Conservation (phyloP, 2,113 vertebrate species). For the Corydoras maculifer region DNA sequence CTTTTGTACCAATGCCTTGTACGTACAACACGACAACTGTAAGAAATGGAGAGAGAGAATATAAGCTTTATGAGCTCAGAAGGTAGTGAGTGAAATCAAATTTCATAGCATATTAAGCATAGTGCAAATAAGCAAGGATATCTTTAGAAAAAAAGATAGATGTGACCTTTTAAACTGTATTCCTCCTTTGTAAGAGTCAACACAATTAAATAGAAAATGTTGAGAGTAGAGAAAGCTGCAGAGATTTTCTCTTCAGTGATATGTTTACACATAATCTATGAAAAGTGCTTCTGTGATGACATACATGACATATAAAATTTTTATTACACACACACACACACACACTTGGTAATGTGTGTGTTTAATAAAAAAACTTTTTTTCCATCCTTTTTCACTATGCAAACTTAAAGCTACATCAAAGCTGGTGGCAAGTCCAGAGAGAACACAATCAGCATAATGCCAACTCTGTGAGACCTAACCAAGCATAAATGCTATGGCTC, state of each 20-base stretch:
- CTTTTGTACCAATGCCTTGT: slow-evolving; percentile 45
- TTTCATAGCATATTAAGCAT: slow-evolving; percentile 22
- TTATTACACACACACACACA: too few species aligned
- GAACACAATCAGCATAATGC: slow-evolving; percentile 39
- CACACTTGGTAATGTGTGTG: too few species aligned
- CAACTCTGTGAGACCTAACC: slow-evolving; percentile 23
- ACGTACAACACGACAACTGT: slow-evolving; percentile 46
- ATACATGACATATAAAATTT: too few species aligned
- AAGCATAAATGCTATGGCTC: slow-evolving; percentile 20
- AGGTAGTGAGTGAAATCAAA: slow-evolving; percentile 14
- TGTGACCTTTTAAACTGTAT: slow-evolving; percentile 14
- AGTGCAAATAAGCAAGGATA: slow-evolving; percentile 11
- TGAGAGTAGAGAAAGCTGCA: neutral
- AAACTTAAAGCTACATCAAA: slow-evolving; percentile 18
- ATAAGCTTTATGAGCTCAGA: slow-evolving; percentile 17
- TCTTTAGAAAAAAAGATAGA: neutral
- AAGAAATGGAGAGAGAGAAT: slow-evolving; percentile 2
- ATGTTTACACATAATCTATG: too few species aligned
- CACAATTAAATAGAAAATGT: slow-evolving; percentile 11
- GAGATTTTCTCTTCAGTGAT: too few species aligned
- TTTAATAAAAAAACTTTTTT: slow-evolving; percentile 2
- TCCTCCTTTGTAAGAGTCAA: slow-evolving; percentile 2
- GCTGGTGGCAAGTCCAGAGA: slow-evolving; percentile 13
- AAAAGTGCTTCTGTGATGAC: neutral
- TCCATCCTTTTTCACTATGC: neutral